phyloP scores from a whole-genome alignment of 2,113 vertebrate species.

The Brevimyrus niger region DNA sequence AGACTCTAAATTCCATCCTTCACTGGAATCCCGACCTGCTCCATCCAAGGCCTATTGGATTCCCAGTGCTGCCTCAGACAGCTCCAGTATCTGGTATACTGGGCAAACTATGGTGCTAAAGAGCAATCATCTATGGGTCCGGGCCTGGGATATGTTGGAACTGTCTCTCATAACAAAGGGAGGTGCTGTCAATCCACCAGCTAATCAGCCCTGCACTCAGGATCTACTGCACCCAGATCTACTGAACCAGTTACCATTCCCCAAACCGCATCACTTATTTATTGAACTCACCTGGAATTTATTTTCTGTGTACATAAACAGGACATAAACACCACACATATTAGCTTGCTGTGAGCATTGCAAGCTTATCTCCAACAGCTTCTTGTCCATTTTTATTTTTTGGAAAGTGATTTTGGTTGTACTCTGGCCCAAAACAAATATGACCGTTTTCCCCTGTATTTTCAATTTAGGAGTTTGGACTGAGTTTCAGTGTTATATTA shows the following conservation, averaged over 20 bases:
- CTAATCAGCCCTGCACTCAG: neutral
- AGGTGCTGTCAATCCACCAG: neutral
- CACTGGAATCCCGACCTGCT: neutral
- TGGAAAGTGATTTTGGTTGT: neutral
- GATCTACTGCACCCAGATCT: neutral
- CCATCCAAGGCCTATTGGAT: neutral
- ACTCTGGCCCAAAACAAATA: neutral
- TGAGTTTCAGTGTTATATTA: neutral
- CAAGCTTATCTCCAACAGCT: neutral
- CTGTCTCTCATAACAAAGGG: neutral
- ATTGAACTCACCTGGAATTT: neutral
- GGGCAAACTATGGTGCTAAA: neutral
- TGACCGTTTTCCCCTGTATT: neutral
- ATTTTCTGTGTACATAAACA: neutral
- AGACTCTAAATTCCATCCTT: neutral
- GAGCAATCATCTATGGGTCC: neutral
- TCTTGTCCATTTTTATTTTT: neutral
- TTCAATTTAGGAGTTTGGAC: neutral
- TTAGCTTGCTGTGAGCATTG: neutral
- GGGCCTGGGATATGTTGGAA: neutral
- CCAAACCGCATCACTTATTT: neutral
- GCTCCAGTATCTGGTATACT: neutral
- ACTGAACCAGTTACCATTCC: neutral
- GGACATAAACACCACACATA: neutral
- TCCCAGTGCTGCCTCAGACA: neutral